Evolutionary conservation across 37 sponge, comb jelly and placozoan genomes (phyloP), one percentile per base, ranked within the genome.

Genomic region (Chondrosia reniformis): DNA sequence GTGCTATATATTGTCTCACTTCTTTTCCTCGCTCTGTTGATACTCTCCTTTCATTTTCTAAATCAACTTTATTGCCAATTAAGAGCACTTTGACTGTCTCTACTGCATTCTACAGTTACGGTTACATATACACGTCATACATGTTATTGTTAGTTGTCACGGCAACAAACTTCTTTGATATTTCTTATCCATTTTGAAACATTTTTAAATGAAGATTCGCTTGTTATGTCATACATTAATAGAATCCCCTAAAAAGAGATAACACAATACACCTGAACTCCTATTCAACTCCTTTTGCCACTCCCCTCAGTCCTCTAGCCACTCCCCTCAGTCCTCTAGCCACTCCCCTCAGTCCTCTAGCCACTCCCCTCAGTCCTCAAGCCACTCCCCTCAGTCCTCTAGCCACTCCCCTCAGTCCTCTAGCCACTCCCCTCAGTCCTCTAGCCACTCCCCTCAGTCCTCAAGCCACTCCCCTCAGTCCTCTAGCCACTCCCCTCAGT

Each of bases 141-240:
- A 56, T 8, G 58, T 22, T 5, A 4, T 34, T 36, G 7, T 33
- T 21, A 66, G 2, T 5, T 36, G n/a, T n/a, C 25, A 19, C 24
- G 30, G 8, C 22, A 15, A 54, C 83, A 80, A 24, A 92, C 93
- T 76, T 94, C 94, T 78, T 87, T 84, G 49, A 94, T 90, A 31
- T 81, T 90, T 0, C 84, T 33, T 30, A 94, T 36, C 94, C 94
- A 94, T 37, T 84, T 94, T 25, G 85, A 43, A 42, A 90, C 91
- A 76, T 94, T 94, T 32, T 46, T 76, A 62, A 90, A 94, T 0
- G 90, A 82, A 28, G 77, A 46, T 37, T 89, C 91, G 27, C 83
- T 79, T 34, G 94, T 89, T 67, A 93, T 67, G 67, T 93, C 94
- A 63, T 89, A 93, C 37, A 93, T 87, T 49, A 93, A 45, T 65